A percentile compares a stretch with the other conserved stretches of the same genome.
These are phyloP conservation scores for Poecile atricapillus DNA, from an alignment of 2,113 vertebrate genomes.

Conservation along the genomic window DNA sequence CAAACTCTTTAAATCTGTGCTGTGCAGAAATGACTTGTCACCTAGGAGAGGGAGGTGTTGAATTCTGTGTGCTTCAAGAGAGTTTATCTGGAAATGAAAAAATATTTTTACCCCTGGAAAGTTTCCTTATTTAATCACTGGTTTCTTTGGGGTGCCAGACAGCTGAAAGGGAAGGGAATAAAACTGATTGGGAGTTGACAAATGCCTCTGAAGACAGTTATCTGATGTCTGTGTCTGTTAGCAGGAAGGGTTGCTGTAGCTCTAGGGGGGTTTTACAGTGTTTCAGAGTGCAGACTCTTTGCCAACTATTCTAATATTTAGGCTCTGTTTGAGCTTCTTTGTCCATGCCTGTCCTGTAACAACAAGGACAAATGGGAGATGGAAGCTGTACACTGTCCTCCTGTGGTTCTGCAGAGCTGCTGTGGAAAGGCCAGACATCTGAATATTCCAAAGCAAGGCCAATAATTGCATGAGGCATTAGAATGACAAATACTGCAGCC, in stretches of 20 bases:
- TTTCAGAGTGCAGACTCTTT: background rate
- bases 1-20: background rate
- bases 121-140: background rate
- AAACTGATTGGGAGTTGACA: background rate
- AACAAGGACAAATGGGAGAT: background rate
- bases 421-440: background rate
- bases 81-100: background rate
- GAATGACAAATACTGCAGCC: background rate
- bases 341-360: background rate
- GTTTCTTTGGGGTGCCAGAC: background rate
- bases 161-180: background rate
- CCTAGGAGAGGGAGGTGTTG: background rate
- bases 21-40: background rate
- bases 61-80: background rate
- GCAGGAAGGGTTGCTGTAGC: background rate
- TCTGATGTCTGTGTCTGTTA: background rate
- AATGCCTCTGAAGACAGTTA: background rate
- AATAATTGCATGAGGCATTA: background rate
- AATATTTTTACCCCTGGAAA: background rate
- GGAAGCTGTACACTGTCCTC: background rate
- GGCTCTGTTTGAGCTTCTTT: background rate
- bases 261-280: background rate
- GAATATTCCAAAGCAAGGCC: background rate
- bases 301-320: background rate
- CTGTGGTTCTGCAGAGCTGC: background rate